Percentiles rank a stretch among this genome's conserved stretches.
These are phyloP conservation scores for Parasteatoda tepidariorum DNA, from an alignment of 1,140 invertebrate genomes.

Conservation along the genomic window DNA sequence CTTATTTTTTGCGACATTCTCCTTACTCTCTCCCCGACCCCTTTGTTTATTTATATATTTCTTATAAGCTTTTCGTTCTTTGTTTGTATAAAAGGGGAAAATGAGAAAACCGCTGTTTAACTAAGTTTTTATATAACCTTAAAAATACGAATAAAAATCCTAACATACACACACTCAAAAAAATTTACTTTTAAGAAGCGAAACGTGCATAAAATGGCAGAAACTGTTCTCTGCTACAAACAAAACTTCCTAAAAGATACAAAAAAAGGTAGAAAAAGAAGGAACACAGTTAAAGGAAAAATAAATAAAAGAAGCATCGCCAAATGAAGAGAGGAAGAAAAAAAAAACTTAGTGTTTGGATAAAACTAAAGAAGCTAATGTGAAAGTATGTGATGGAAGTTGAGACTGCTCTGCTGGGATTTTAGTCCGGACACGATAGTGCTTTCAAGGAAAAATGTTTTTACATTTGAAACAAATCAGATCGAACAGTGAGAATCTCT, in stretches of 20 bases:
- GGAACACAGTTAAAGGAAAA: slow-evolving; percentile 17
- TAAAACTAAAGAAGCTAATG: slow-evolving; percentile 17
- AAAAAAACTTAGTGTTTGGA: slow-evolving; percentile 18
- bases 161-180: background rate
- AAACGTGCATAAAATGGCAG: slow-evolving; percentile 10
- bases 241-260: background rate
- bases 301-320: slow-evolving; percentile 25
- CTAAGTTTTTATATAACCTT: slow-evolving; percentile 50
- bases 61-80: background rate
- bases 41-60: slow-evolving; percentile 11
- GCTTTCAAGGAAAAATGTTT: slow-evolving; percentile 58
- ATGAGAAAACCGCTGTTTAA: slow-evolving; percentile 18
- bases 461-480: slow-evolving; percentile 51
- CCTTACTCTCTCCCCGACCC: background rate
- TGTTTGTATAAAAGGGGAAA: slow-evolving; percentile 1
- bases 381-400: slow-evolving; percentile 36
- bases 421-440: slow-evolving; percentile 37
- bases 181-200: slow-evolving; percentile 19
- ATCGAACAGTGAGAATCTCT: slow-evolving; percentile 32
- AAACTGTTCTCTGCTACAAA: background rate
- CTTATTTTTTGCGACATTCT: background rate
- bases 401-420: slow-evolving; percentile 2
- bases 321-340: background rate
- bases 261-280: background rate
- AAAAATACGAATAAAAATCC: background rate